Percentiles rank a stretch among this genome's conserved stretches.
phyloP scores from a whole-genome alignment of 2,888 invertebrate species.

The Phortica okadai region DNA sequence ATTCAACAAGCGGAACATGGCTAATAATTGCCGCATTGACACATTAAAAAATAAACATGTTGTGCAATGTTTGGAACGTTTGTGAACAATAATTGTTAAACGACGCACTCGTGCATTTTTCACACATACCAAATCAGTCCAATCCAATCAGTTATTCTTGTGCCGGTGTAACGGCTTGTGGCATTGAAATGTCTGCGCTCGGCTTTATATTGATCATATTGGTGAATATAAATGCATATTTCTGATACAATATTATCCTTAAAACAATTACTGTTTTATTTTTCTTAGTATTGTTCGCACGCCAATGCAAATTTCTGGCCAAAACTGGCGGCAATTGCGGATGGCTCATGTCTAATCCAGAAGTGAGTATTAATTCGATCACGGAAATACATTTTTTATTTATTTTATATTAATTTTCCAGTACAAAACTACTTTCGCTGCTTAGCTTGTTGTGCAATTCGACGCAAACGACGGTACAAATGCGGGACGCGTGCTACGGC shows the following conservation, averaged over 20 bases:
- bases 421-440: slow-evolving; percentile 77
- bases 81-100: too few species aligned
- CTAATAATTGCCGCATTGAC: too few species aligned
- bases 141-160: not conserved
- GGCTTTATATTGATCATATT: not conserved
- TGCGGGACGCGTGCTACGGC: slow-evolving; percentile 81
- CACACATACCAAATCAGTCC: not conserved
- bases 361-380: slow-evolving; percentile 21
- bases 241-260: not conserved
- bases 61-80: too few species aligned
- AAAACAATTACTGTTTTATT: not conserved
- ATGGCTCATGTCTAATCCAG: slow-evolving; percentile 19
- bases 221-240: not conserved
- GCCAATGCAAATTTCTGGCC: slow-evolving; percentile 27
- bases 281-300: not conserved
- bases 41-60: too few species aligned
- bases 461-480: slow-evolving; percentile 80
- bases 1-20: too few species aligned
- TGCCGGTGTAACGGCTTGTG: not conserved
- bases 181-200: not conserved
- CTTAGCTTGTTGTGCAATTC: slow-evolving; percentile 82
- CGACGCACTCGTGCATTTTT: too few species aligned
- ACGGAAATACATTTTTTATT: not conserved
- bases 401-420: slow-evolving; percentile 45
- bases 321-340: slow-evolving; percentile 17